Evolutionary conservation across 2,113 vertebrate species (phyloP).

Genomic region (Cyphomyrus discorhynchus): DNA sequence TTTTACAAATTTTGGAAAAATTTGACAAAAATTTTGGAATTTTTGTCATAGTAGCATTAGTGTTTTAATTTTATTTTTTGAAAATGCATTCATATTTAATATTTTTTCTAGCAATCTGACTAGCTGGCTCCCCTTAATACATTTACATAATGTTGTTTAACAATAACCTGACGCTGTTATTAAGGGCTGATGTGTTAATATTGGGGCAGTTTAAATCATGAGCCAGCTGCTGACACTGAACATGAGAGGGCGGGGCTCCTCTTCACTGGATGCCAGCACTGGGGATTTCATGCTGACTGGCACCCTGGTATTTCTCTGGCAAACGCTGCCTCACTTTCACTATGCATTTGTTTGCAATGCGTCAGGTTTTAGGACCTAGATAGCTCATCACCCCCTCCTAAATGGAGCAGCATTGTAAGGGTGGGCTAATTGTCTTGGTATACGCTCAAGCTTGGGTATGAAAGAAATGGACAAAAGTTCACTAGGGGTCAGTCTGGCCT

Average conservation of each 20-base stretch:
- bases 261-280: slow-evolving; percentile 49
- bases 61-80: neutral
- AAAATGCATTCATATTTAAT: neutral
- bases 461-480: slow-evolving; percentile 69
- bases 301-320: slow-evolving; percentile 58
- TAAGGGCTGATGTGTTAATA: neutral
- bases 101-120: neutral
- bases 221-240: slow-evolving; percentile 10
- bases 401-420: slow-evolving; percentile 58
- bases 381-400: slow-evolving; percentile 49
- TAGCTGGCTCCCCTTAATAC: neutral
- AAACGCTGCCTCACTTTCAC: slow-evolving; percentile 27
- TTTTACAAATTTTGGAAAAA: neutral
- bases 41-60: neutral
- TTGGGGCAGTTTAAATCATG: neutral
- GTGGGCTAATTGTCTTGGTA: slow-evolving; percentile 55
- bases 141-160: neutral
- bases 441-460: slow-evolving; percentile 57
- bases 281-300: slow-evolving; percentile 56
- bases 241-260: slow-evolving; percentile 1
- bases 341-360: slow-evolving; percentile 51
- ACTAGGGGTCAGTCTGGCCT: slow-evolving; percentile 57
- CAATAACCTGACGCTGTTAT: neutral
- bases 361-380: slow-evolving; percentile 43
- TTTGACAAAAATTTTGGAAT: too few species aligned